Base-by-base conservation (phyloP, 2,113 vertebrate species). In the Hiodon alosoides region DNA sequence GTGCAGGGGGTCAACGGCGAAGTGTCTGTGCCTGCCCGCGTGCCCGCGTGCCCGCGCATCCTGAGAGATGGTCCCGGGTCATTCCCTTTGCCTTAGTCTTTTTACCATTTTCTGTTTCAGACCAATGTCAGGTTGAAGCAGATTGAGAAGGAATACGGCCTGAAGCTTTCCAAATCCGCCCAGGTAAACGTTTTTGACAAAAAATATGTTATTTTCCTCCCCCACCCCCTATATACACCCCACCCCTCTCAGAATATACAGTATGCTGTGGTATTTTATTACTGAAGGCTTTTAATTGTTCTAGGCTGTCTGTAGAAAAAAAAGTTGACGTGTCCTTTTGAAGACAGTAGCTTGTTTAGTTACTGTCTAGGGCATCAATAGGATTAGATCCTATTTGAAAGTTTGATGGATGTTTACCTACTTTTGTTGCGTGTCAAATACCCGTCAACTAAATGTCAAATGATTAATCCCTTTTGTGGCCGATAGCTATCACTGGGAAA, bases 91-190 rank as follows among this genome's bases (percentile, higher is more conserved):
- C 66, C 71, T 75, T 46, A 31, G 31, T 58, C 6, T 11, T 66
- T 64, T 46, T 62, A 16, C 90, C 17, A 71, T 53, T 67, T 16
- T 67, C 46, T 46, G 57, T 79, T 92, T 78, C 89, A 93, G 91
- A 91, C 87, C 75, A 90, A 79, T 83, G 79, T 79, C 86, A 87
- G 79, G 80, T 87, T 94, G 87, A 88, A 78, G 87, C 87, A 90
- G 84, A 78, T 81, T 0, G 90, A 92, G 81, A 87, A 91, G 82
- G 90, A 92, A 72, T 90, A 83, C 73, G 74, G 74, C 11, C 91
- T 91, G 83, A 92, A 91, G 78, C 86, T 92, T 79, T 80, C 87
- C 59, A 89, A 81, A 17, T 90, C 89, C 73, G 84, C 87, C 0
- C 90, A 94, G 92, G 93, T 94, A 90, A 85, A 86, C 85, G 69